These are phyloP conservation scores for Antechinus flavipes DNA, from an alignment of 2,113 vertebrate species.

Conservation along the genomic window DNA sequence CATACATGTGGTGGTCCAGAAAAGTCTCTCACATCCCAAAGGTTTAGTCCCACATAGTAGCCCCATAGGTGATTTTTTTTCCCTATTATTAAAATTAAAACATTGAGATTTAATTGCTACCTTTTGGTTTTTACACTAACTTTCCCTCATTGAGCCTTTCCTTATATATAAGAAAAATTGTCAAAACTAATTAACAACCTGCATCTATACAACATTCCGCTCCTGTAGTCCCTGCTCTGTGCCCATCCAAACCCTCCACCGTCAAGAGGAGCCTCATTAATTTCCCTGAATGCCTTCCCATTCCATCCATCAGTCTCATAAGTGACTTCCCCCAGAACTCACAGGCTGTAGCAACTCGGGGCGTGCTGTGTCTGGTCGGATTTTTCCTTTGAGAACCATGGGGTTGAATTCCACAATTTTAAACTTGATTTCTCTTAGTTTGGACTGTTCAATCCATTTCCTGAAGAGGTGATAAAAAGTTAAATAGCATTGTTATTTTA, in stretches of 20 bases:
- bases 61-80: neutral
- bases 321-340: conserved; percentile 79
- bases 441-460: conserved; percentile 93
- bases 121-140: neutral
- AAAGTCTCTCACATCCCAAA: neutral
- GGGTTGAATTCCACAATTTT: conserved; percentile 97
- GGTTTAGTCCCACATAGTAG: neutral
- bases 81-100: neutral
- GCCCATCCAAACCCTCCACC: no score
- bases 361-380: conserved; percentile 92
- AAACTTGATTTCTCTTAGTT: conserved; percentile 92
- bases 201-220: neutral
- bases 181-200: neutral
- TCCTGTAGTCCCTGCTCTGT: neutral
- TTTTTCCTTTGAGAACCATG: conserved; percentile 93
- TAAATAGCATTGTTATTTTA: neutral
- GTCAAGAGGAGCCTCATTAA: neutral
- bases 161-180: neutral
- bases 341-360: conserved; percentile 97
- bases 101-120: neutral
- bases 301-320: neutral
- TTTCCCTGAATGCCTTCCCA: neutral
- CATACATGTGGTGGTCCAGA: neutral
- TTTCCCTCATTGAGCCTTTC: neutral
- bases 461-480: conserved; percentile 81